These are phyloP conservation scores for Pempheris klunzingeri DNA, from an alignment of 2,797 vertebrate species.

Conservation along the genomic window DNA sequence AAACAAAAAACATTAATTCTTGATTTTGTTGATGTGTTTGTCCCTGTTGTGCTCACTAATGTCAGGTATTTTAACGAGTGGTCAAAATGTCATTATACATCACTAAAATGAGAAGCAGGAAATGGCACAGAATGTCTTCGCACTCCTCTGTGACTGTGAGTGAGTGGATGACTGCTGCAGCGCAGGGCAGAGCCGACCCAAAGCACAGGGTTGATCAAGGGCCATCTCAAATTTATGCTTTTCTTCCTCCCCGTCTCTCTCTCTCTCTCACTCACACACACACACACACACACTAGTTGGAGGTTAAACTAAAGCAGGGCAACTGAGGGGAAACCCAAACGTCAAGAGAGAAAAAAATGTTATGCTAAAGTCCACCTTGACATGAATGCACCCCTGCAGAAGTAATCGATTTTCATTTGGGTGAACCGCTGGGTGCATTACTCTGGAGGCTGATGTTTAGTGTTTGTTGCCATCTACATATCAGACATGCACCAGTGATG, in stretches of 20 bases:
- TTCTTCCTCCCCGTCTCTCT: neutral
- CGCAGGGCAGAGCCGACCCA: neutral
- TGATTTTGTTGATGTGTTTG: constrained; percentile 20
- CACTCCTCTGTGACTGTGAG: constrained; percentile 37
- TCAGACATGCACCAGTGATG: constrained; percentile 35
- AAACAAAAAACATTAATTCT: constrained; percentile 3
- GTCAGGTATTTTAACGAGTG: neutral
- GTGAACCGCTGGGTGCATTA: constrained; percentile 29
- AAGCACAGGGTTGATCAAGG: constrained; percentile 38
- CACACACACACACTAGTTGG: neutral
- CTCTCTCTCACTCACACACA: neutral
- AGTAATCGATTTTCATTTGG: constrained; percentile 62
- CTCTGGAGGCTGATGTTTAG: constrained; percentile 50
- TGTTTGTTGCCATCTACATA: constrained; percentile 60
- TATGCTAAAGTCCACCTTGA: constrained; percentile 53
- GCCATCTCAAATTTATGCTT: constrained; percentile 43
- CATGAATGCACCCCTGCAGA: constrained; percentile 47
- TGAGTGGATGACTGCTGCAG: constrained; percentile 25
- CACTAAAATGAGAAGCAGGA: constrained; percentile 37
- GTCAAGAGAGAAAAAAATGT: constrained; percentile 49
- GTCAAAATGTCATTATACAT: constrained; percentile 39
- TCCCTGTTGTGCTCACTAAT: constrained; percentile 28
- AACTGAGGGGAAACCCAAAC: constrained; percentile 55
- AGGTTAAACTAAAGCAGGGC: constrained; percentile 37
- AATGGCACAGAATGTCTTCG: constrained; percentile 25